phyloP scores from a whole-genome alignment of 2,888 invertebrate species.

The Electrophaes corylata region DNA sequence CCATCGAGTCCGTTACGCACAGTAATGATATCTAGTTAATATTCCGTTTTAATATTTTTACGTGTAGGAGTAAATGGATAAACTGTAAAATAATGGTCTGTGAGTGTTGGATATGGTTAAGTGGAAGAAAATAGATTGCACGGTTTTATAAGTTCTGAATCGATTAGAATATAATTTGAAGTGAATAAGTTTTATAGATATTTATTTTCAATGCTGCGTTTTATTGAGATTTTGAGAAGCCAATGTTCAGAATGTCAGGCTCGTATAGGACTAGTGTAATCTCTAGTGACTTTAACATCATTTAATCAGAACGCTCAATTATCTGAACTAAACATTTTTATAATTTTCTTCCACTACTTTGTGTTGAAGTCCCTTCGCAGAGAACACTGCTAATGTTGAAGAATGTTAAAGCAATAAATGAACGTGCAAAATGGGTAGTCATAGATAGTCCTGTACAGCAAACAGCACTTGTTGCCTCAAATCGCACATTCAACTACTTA shows the following conservation, averaged over 20 bases:
- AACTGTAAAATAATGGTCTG: slow-evolving; percentile 57
- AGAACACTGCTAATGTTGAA: not conserved
- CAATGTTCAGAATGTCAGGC: slow-evolving; percentile 1
- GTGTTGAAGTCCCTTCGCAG: not conserved
- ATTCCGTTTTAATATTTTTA: slow-evolving; percentile 73
- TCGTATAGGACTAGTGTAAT: slow-evolving; percentile 5
- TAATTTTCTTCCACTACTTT: no score
- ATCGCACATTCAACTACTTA: slow-evolving; percentile 38
- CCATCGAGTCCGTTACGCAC: slow-evolving; percentile 71
- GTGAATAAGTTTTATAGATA: not conserved
- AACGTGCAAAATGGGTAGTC: slow-evolving; percentile 18
- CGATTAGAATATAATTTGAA: not conserved
- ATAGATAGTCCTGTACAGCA: slow-evolving; percentile 28
- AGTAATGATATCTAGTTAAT: slow-evolving; percentile 58
- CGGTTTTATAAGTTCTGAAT: slow-evolving; percentile 10
- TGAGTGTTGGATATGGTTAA: slow-evolving; percentile 50
- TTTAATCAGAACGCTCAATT: no score
- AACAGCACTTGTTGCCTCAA: slow-evolving; percentile 46
- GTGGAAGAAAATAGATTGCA: slow-evolving; percentile 34
- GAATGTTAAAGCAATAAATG: slow-evolving; percentile 15
- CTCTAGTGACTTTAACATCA: no score
- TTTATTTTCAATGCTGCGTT: slow-evolving; percentile 1
- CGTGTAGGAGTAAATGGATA: slow-evolving; percentile 64
- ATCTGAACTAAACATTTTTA: no score
- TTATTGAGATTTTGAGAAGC: slow-evolving; percentile 3